Evolutionary conservation across 1,140 invertebrate species (phyloP), one percentile per base, ranked within the genome.

Genomic region (Idris sp.): DNA sequence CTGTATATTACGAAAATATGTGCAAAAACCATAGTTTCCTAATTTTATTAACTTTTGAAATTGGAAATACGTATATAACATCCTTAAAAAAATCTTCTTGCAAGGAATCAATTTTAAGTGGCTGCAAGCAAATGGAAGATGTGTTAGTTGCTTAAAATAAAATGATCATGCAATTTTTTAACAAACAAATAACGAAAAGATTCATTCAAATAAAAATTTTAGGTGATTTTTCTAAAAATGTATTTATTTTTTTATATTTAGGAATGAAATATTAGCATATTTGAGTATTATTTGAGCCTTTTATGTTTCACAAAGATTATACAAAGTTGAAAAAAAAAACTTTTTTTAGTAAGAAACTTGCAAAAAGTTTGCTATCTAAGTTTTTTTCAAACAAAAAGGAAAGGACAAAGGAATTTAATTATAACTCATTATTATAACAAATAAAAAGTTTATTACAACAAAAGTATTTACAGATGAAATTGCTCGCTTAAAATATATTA

Each of bases 281-380:
- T 38, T 49, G 31, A 30, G 51, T 68, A 58, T 43, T 68, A 58
- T 68, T 58, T 68, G 64, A 68, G 64, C 64, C 64, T 51, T 59
- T 59, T 31, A n/a, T 16, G 13, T 22, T 26, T 26, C n/a, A 13
- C 30, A 58, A 58, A 36, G 7, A 5, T 46, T 19, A 14, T 44
- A 16, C n/a, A 38, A 18, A 16, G 15, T 43, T 0, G 22, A 43
- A 22, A 10, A 25, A 13, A 7, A 14, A 5, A 26, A 3, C 18
- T 43, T 7, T 22, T 10, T 41, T 30, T 6, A 44, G 36, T 10
- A 16, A 7, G 9, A 10, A 38, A 59, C 13, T 36, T 0, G 22
- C 3, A 15, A 36, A 36, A 36, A 10, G 16, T n/a, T n/a, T n/a
- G n/a, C n/a, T n/a, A n/a, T n/a, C n/a, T n/a, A n/a, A n/a, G n/a